These are phyloP conservation scores for Hyaena hyaena DNA, from an alignment of 2,113 vertebrate genomes.

Conservation along the genomic window DNA sequence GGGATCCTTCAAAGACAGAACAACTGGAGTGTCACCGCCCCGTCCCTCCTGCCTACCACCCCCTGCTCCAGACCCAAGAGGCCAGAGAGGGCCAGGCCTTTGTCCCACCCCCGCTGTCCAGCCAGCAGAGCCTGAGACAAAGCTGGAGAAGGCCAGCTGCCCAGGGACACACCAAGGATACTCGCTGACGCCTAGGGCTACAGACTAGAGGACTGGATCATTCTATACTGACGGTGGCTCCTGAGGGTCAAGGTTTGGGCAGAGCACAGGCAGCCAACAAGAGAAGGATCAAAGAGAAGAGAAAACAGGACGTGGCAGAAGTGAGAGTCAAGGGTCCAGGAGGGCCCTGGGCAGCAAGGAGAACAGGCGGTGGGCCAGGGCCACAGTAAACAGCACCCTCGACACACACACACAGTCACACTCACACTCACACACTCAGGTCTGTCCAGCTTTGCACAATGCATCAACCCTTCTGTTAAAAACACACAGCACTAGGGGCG, in stretches of 20 bases:
- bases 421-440: background rate
- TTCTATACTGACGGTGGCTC: background rate
- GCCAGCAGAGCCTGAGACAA: background rate
- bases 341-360: background rate
- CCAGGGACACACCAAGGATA: background rate
- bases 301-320: accelerated
- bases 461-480: background rate
- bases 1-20: background rate
- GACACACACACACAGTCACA: background rate
- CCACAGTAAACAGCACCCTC: background rate
- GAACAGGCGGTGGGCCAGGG: background rate
- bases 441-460: background rate
- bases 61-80: background rate
- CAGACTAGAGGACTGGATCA: background rate
- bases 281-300: background rate
- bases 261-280: background rate
- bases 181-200: background rate
- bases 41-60: background rate
- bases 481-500: background rate
- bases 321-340: background rate
- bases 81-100: background rate
- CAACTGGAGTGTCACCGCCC: background rate
- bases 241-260: background rate
- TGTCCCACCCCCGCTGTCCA: background rate
- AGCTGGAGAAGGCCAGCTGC: background rate